Evolutionary conservation across 2,888 invertebrate genomes (phyloP).

Genomic region (Entomobrya proxima): DNA sequence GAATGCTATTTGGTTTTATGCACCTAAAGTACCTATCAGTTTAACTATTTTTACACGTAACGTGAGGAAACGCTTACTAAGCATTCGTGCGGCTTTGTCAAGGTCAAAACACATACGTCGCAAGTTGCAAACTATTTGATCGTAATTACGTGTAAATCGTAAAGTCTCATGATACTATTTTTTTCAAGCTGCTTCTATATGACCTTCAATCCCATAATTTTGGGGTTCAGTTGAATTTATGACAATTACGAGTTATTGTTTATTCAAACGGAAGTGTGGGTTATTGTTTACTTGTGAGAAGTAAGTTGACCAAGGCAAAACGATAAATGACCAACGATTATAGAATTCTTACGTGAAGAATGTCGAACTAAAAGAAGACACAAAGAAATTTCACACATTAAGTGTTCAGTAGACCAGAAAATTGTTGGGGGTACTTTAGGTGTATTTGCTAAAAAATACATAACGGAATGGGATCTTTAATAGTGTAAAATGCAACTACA

Average conservation of each 20-base stretch:
- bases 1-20: neutral
- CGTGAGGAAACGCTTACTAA: conserved; percentile 47
- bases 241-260: conserved; percentile 16
- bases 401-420: conserved; percentile 11
- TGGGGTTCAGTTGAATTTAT: conserved; percentile 19
- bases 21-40: neutral
- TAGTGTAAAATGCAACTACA: too few relatives aligned
- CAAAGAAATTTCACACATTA: too few relatives aligned
- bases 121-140: neutral
- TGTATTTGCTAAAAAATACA: too few relatives aligned
- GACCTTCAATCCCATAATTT: conserved; percentile 16
- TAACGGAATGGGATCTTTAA: too few relatives aligned
- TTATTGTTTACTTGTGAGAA: too few relatives aligned
- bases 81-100: conserved; percentile 56
- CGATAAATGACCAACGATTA: too few relatives aligned
- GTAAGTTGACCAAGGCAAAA: too few relatives aligned
- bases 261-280: conserved; percentile 20
- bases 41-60: neutral
- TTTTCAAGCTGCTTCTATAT: neutral
- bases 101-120: conserved; percentile 3
- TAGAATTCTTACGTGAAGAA: too few relatives aligned
- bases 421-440: neutral
- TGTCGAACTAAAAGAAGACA: neutral
- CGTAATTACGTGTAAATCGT: neutral
- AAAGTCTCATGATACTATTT: neutral